Evolutionary conservation across 2,888 invertebrate species (phyloP).

Genomic region (Cataglyphis altisquamis): DNA sequence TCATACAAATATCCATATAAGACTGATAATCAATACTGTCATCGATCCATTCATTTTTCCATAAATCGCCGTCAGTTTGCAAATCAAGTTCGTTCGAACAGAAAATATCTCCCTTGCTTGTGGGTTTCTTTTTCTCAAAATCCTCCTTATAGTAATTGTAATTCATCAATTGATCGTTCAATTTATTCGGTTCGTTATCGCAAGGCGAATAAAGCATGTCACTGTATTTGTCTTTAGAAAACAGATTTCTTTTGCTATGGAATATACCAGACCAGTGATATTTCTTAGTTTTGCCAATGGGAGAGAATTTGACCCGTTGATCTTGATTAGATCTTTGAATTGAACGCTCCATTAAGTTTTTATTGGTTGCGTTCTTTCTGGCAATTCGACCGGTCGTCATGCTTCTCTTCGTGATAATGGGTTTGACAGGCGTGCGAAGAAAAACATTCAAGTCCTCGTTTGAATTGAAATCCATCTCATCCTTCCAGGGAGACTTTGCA

Average conservation of each 20-base stretch:
- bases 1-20: constrained; percentile 22
- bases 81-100: constrained; percentile 56
- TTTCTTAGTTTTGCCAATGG: constrained; percentile 69
- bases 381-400: constrained; percentile 33
- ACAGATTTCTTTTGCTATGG: constrained; percentile 6
- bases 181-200: background rate
- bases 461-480: constrained; percentile 55
- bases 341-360: constrained; percentile 52
- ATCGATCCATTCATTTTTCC: constrained; percentile 30
- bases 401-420: constrained; percentile 55
- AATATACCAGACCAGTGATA: constrained; percentile 81
- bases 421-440: constrained; percentile 29
- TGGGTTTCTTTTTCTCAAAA: constrained; percentile 63
- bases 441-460: constrained; percentile 43
- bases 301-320: constrained; percentile 54
- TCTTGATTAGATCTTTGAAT: constrained; percentile 33
- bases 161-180: background rate
- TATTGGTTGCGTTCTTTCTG: constrained; percentile 53
- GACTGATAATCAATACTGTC: constrained; percentile 19
- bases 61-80: constrained; percentile 12
- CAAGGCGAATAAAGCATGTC: background rate
- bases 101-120: constrained; percentile 68
- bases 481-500: constrained; percentile 74
- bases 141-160: constrained; percentile 65
- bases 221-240: background rate